phyloP scores from a whole-genome alignment of 35 echinoderm and acorn worm species.

The Ophiothrix spiculata region DNA sequence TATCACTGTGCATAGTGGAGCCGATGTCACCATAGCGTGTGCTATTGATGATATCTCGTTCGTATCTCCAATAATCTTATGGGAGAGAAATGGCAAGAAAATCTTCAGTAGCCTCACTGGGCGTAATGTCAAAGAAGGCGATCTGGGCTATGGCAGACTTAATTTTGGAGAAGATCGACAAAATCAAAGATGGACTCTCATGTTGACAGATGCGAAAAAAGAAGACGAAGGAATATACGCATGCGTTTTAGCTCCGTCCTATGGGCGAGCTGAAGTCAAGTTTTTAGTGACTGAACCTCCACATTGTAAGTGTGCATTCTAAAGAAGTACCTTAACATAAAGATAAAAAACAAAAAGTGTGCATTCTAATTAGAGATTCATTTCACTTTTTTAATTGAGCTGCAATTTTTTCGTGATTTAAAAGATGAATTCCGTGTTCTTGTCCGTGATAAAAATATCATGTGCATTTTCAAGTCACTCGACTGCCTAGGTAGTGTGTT shows the following conservation, averaged over 20 bases:
- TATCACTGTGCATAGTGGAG: background rate
- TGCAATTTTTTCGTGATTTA: too few species aligned
- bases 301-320: background rate
- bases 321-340: too few species aligned
- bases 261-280: background rate
- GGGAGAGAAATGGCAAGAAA: background rate
- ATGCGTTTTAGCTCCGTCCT: background rate
- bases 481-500: too few species aligned
- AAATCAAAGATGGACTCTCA: background rate
- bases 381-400: too few species aligned
- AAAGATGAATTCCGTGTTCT: too few species aligned
- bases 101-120: background rate
- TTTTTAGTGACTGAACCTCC: background rate
- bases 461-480: too few species aligned
- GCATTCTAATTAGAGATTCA: too few species aligned
- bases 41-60: background rate
- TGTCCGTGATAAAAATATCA: too few species aligned
- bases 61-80: background rate
- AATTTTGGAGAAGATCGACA: slow-evolving; percentile 1
- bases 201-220: background rate
- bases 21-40: background rate
- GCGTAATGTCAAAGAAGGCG: background rate
- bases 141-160: background rate
- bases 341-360: too few species aligned
- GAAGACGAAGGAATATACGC: background rate